Base-by-base conservation (phyloP, 2,888 invertebrate genomes). In the Drosophila paracracens region DNA sequence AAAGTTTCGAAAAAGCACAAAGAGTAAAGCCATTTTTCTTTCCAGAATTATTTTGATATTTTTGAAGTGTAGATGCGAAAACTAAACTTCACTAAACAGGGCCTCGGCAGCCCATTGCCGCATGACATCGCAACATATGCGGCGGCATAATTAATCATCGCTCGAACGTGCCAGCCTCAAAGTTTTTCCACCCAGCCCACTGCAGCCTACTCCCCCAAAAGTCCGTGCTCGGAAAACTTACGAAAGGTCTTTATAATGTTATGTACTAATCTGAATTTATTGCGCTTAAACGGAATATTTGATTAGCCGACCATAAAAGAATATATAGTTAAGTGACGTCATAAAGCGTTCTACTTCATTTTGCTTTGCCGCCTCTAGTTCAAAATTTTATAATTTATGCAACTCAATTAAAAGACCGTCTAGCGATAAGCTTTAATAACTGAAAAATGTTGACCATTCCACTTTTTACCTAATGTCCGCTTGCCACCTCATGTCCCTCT, bases 61-160 rank as follows among this genome's bases (percentile, higher is more conserved):
- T 36, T 38, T 27, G 1, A 1, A 38, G 56, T 38, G 56, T 73
- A 65, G 53, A 71, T 46, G 38, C 18, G 43, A 68, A 73, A 79
- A 79, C 73, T 63, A 70, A 65, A 79, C 66, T 50, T 52, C 65
- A 69, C 58, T 43, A 48, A 74, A 61, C 50, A 57, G 35, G 40
- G 48, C 76, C 67, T 51, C 27, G 74, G 53, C 53, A 57, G 53
- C 66, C 64, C 58, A 29, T 53, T 52, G 66, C 70, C 72, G 58
- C 71, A 82, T 88, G 87, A 88, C 82, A 79, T 80, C 76, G 81
- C 81, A 86, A 83, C 85, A 88, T 86, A 83, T 86, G 85, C 82
- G 78, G 40, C 65, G 73, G 83, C 68, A 83, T 83, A 86, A 88
- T 86, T 86, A 86, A 86, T 86, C 85, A 86, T 88, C 64, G 61